A percentile compares a stretch with the other conserved stretches of the same genome.
phyloP scores from a whole-genome alignment of 2,113 vertebrate species.

The Brienomyrus brachyistius region DNA sequence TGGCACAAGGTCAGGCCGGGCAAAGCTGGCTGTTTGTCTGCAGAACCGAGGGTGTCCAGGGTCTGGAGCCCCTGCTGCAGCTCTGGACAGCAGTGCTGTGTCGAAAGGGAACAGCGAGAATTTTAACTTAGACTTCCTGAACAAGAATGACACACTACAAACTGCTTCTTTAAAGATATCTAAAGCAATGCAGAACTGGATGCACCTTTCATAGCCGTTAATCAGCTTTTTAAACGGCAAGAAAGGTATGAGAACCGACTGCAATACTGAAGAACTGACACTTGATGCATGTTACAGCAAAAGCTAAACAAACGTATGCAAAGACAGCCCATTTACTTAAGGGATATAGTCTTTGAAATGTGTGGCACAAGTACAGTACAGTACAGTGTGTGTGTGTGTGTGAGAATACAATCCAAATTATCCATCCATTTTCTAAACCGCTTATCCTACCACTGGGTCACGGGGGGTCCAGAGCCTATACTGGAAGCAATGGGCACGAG shows the following conservation, averaged over 20 bases:
- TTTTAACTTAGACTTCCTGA: neutral
- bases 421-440: too few relatives aligned
- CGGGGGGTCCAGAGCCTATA: too few relatives aligned
- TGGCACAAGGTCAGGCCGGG: neutral
- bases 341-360: too few relatives aligned
- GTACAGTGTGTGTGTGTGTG: neutral
- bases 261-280: neutral
- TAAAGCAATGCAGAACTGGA: neutral
- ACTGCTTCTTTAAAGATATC: neutral
- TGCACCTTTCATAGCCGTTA: neutral
- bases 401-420: neutral
- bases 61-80: constrained; percentile 70
- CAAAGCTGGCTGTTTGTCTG: constrained; percentile 26
- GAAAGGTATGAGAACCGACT: neutral
- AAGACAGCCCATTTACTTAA: too few relatives aligned
- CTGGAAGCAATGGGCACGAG: too few relatives aligned
- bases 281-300: too few relatives aligned
- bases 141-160: neutral
- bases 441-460: too few relatives aligned
- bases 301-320: too few relatives aligned
- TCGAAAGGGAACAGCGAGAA: neutral
- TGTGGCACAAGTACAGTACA: too few relatives aligned
- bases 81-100: constrained; percentile 71
- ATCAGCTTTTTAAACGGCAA: too few relatives aligned
- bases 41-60: constrained; percentile 44